A percentile compares a stretch with the other conserved stretches of the same genome.
These are phyloP conservation scores for Euschistus heros DNA, from an alignment of 1,140 invertebrate genomes.

Conservation along the genomic window DNA sequence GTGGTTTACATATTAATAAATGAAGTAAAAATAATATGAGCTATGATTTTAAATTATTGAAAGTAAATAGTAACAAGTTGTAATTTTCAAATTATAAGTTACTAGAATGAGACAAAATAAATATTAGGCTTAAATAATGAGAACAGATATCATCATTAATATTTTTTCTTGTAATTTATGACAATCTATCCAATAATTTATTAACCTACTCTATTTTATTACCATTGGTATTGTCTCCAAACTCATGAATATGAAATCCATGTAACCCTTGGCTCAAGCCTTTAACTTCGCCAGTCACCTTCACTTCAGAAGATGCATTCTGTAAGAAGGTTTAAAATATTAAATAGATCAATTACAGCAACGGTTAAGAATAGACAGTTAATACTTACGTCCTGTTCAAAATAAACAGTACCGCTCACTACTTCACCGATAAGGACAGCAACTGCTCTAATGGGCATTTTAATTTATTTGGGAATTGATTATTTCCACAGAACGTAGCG, in stretches of 20 bases:
- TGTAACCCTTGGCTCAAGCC: constrained; percentile 61
- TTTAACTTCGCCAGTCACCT: constrained; percentile 58
- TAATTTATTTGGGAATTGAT: background rate
- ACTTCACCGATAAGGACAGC: constrained; percentile 71
- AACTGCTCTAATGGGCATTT: constrained; percentile 54
- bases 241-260: constrained; percentile 96
- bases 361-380: background rate
- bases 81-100: too few relatives aligned
- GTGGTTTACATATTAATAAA: too few relatives aligned
- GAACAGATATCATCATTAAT: background rate
- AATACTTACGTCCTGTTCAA: constrained; percentile 58
- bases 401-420: constrained; percentile 66
- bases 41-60: too few relatives aligned
- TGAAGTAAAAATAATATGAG: too few relatives aligned
- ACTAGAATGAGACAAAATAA: too few relatives aligned
- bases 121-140: background rate
- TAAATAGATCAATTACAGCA: too few relatives aligned
- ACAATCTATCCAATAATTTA: too few relatives aligned
- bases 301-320: constrained; percentile 35
- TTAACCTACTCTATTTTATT: background rate
- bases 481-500: background rate
- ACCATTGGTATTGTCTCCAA: constrained; percentile 90
- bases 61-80: too few relatives aligned
- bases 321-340: constrained; percentile 8
- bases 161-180: too few relatives aligned